Evolutionary conservation across 2,113 vertebrate species (phyloP).

Genomic region (Platysternon megacephalum): DNA sequence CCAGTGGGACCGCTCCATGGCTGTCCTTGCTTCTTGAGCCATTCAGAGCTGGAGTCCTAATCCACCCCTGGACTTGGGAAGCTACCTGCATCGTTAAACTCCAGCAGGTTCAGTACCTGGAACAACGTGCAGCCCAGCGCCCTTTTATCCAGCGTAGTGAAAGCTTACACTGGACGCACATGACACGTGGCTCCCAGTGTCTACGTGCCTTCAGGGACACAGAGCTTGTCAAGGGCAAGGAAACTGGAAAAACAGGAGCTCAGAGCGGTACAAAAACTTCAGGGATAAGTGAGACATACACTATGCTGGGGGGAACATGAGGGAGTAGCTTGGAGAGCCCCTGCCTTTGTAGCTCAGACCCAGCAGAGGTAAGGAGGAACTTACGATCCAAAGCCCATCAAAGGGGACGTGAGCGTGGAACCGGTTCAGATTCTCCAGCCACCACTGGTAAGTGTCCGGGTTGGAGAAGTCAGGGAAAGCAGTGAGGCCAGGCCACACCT

Average conservation of each 20-base stretch:
- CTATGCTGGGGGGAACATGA: rapidly evolving
- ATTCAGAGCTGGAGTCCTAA: background rate
- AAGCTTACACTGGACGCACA: background rate
- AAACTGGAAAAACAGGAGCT: background rate
- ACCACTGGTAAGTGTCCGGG: conserved; percentile 85
- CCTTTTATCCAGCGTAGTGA: background rate
- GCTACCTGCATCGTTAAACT: too few species aligned
- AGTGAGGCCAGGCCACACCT: conserved; percentile 92
- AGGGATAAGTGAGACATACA: background rate
- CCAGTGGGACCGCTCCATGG: background rate
- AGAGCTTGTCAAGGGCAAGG: background rate
- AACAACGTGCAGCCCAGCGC: background rate
- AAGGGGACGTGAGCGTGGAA: conserved; percentile 84
- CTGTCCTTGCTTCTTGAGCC: background rate
- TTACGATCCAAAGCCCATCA: conserved; percentile 87
- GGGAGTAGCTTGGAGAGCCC: background rate
- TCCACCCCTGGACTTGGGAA: background rate
- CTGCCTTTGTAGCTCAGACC: background rate
- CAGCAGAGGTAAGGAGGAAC: conserved; percentile 25
- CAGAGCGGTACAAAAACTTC: rapidly evolving
- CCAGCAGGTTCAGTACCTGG: background rate
- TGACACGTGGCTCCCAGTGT: too few species aligned
- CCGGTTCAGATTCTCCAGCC: conserved; percentile 86
- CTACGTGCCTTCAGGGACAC: background rate
- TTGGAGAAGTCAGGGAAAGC: conserved; percentile 89